Evolutionary conservation across 1,140 invertebrate genomes (phyloP), one percentile per base, ranked within the genome.

Genomic region (Halotydeus destructor): DNA sequence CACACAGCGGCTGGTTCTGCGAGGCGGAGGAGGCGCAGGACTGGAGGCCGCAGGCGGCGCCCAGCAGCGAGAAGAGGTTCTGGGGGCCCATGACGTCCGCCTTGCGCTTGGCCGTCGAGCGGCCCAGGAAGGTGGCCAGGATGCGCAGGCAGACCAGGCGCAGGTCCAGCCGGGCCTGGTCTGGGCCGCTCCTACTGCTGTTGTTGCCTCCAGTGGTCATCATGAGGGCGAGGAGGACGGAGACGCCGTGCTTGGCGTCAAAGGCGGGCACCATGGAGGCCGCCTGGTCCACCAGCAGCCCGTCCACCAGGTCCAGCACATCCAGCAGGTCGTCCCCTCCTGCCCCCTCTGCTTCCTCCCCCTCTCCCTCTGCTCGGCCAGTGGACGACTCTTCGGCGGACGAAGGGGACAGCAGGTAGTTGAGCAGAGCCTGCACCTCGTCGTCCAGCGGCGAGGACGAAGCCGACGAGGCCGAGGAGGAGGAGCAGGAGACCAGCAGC

Each of bases 301-400:
- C 80, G 57, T 96, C 94, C 30, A 94, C 66, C 72, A 96, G 84
- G 68, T 94, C 82, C 35, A 98, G 63, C 1, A 99, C 89, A 60
- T 99, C 93, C 54, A 93, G 84, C 26, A 98, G 65, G 65, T 99
- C 99, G n/a, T n/a, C n/a, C n/a, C n/a, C n/a, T n/a, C n/a, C n/a
- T n/a, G n/a, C n/a, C n/a, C n/a, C n/a, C n/a, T n/a, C n/a, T n/a
- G n/a, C n/a, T n/a, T n/a, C n/a, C n/a, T n/a, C n/a, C n/a, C n/a
- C n/a, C n/a, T n/a, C n/a, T n/a, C n/a, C n/a, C n/a, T n/a, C n/a
- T n/a, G n/a, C n/a, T n/a, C n/a, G n/a, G n/a, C n/a, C n/a, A n/a
- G n/a, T n/a, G n/a, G n/a, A n/a, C n/a, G n/a, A n/a, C n/a, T n/a
- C n/a, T 62, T 98, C 93, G 67, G 97, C 89, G 78, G 93, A 52